A percentile compares a stretch with the other conserved stretches of the same genome.
Conservation (phyloP, 2,113 vertebrate species). For the Amphilophus citrinellus region DNA sequence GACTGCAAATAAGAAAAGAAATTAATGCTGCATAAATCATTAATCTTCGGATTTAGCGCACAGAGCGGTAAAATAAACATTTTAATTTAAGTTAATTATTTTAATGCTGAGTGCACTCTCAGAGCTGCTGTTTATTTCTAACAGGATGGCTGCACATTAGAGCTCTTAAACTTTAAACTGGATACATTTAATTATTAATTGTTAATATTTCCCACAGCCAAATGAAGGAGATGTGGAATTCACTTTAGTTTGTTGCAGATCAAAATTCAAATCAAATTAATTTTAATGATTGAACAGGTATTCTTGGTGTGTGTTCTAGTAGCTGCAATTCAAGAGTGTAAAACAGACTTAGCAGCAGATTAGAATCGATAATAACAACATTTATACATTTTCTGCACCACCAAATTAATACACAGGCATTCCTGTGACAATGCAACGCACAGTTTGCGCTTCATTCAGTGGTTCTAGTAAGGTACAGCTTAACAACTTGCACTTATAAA, state of each 20-base stretch:
- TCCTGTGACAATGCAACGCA: too few species aligned
- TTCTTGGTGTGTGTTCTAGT: background rate
- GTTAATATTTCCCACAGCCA: background rate
- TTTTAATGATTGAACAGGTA: background rate
- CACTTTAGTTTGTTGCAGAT: background rate
- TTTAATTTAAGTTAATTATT: conserved; percentile 4
- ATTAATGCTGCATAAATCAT: conserved; percentile 14
- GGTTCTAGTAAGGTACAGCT: too few species aligned
- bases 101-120: conserved; percentile 5
- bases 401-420: too few species aligned
- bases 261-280: background rate
- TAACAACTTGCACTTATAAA: too few species aligned
- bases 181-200: background rate
- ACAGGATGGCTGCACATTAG: background rate
- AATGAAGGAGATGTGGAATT: background rate
- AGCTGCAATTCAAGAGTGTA: background rate
- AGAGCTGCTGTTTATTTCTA: background rate
- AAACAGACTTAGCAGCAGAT: background rate
- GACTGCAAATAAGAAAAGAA: background rate
- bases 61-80: conserved; percentile 8
- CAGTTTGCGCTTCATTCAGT: too few species aligned
- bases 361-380: too few species aligned
- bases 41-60: conserved; percentile 3
- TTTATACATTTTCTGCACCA: too few species aligned
- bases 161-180: background rate